Evolutionary conservation across 2,797 vertebrate genomes (phyloP).

Genomic region (Pterois miles): DNA sequence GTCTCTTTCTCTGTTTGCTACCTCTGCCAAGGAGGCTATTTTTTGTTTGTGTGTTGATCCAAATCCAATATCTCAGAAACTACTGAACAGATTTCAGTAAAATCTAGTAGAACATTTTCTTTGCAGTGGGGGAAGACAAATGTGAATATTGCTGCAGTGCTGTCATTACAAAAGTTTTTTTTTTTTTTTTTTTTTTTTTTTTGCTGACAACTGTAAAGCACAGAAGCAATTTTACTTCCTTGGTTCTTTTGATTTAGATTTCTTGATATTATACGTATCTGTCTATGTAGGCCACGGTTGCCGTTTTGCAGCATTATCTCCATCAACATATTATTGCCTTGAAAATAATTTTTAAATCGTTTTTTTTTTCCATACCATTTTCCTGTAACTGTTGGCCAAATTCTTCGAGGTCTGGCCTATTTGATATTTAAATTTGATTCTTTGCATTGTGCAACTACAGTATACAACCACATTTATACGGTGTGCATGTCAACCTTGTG

Average conservation of each 20-base stretch:
- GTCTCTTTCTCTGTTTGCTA: not conserved
- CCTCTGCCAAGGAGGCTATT: not conserved
- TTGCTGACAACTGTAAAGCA: not conserved
- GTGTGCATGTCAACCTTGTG: too few species aligned
- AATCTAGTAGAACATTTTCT: not conserved
- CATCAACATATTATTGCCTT: not conserved
- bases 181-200: not conserved
- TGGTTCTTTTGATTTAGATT: not conserved
- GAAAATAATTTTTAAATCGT: not conserved
- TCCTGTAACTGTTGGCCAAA: not conserved
- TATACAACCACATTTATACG: not conserved
- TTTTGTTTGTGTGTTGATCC: not conserved
- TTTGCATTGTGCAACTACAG: not conserved
- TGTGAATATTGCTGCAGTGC: not conserved
- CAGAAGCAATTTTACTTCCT: not conserved
- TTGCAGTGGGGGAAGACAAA: not conserved
- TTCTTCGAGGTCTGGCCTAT: not conserved
- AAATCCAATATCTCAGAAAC: not conserved
- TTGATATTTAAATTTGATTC: not conserved
- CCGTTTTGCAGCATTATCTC: not conserved
- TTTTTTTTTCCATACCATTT: not conserved
- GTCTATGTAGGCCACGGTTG: too few species aligned
- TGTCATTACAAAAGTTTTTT: not conserved
- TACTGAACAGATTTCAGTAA: not conserved
- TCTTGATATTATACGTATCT: not conserved